Evolutionary conservation across 2,113 vertebrate species (phyloP), one percentile per base, ranked within the genome.

Genomic region (Eurystomus gularis): DNA sequence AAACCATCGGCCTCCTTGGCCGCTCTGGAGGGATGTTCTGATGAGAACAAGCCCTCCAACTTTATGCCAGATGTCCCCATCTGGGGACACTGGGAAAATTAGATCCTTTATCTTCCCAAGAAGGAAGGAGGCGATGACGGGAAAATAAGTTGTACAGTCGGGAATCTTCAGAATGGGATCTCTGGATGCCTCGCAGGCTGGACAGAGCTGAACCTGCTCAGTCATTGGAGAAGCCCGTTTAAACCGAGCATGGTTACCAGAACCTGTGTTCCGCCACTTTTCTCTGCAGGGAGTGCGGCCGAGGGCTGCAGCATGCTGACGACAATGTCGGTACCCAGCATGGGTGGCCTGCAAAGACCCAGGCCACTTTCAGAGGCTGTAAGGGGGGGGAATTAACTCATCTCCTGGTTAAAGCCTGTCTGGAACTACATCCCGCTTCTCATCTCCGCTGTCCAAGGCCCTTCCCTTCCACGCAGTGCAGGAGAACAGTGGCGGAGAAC

Each of bases 281-380:
- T 1, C 6, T 44, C 46, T 2, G 40, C 2, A 2, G 57, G 55
- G 37, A 64, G 73, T 3, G 2, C 49, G 37, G 65, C 54, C 0
- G 7, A 61, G 51, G 57, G 26, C 8, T 8, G 49, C 25, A 12
- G 40, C 1, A 1, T 7, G 37, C 77, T 42, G 35, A 62, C 23
- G 23, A 28, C 0, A 0, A 44, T 13, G 11, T 6, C 3, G 2
- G 48, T 6, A 19, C 62, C 23, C 31, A 13, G 39, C 52, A 13
- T 11, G 11, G n/a, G 23, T 0, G 10, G 10, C 2, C 75, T 33
- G 55, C 37, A 44, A 16, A 65, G 16, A 15, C 26, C 11, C 1
- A n/a, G 52, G 3, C 15, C 3, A 0, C 52, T 13, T 25, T 17
- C 83, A 19, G 57, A 65, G 4, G 65, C 64, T 40, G 24, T 7